phyloP scores from a whole-genome alignment of 2,888 invertebrate genomes.

The Polydrusus pterygomalis region DNA sequence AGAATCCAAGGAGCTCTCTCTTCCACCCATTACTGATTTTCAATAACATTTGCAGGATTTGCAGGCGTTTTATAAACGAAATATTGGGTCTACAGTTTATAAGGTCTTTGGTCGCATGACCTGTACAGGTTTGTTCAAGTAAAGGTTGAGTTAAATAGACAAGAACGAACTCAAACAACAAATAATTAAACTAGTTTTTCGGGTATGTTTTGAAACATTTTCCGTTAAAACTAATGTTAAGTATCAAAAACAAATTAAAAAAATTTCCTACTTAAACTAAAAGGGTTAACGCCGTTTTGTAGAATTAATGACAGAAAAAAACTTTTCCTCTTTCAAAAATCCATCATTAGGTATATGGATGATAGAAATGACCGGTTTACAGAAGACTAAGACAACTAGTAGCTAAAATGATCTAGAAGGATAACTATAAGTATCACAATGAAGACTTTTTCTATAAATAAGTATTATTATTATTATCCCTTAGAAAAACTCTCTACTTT shows the following conservation, averaged over 20 bases:
- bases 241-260: constrained; percentile 10
- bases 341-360: too few relatives aligned
- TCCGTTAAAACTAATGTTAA: not conserved
- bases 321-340: not conserved
- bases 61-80: too few relatives aligned
- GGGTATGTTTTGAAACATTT: too few relatives aligned
- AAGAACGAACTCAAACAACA: too few relatives aligned
- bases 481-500: not conserved
- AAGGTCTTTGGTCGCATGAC: too few relatives aligned
- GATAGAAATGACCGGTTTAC: not conserved
- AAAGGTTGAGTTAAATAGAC: too few relatives aligned
- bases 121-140: too few relatives aligned
- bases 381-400: not conserved
- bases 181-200: too few relatives aligned
- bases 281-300: not conserved
- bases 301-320: constrained; percentile 1
- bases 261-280: not conserved
- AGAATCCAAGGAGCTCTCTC: too few relatives aligned
- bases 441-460: constrained; percentile 5
- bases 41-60: too few relatives aligned
- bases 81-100: too few relatives aligned
- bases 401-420: constrained; percentile 7
- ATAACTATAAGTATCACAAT: constrained; percentile 22
- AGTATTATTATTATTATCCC: not conserved
- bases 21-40: too few relatives aligned